Evolutionary conservation across 2,888 invertebrate genomes (phyloP), one percentile per base, ranked within the genome.

Genomic region (Callyntrura sp.): DNA sequence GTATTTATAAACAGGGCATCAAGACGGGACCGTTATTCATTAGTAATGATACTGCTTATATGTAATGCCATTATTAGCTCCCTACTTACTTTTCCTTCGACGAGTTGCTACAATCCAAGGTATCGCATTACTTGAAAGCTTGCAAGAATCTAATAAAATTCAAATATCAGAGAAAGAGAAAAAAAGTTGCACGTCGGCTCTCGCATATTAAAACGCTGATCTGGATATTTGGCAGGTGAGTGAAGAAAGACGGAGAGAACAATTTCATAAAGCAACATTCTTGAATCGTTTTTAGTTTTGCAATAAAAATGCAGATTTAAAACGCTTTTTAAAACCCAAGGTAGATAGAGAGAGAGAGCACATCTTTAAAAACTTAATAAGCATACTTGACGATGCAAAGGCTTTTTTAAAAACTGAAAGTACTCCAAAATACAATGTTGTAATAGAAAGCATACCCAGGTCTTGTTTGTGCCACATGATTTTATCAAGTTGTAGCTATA

Each of bases 151-250:
- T 25, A 25, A 68, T 43, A 68, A 68, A 43, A 43, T 68, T 68
- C 17, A 68, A 17, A n/a, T n/a, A 35, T 68, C 8, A 68, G 35
- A 9, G 25, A 12, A n/a, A 28, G 14, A 25, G 68, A 35, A 9
- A 68, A 68, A 43, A 68, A 68, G 43, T 35, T n/a, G 11, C n/a
- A 68, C n/a, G 68, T 68, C 43, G 68, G 35, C 68, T 68, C 68
- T 43, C 43, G 68, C 35, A 68, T 68, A 68, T 43, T 68, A 68
- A 68, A 68, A 68, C 68, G 43, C 43, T 17, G 8, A 43, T 68
- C 9, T 43, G 35, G 43, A 68, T 43, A 17, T 17, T 43, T 60
- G 8, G 60, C 17, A 17, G 17, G 28, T 28, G 11, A 68, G 17
- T 43, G 17, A 43, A 43, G 23, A 28, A 62, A n/a, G n/a, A n/a